Evolutionary conservation across 1,140 invertebrate genomes (phyloP).

Genomic region (Micrasema minimum): DNA sequence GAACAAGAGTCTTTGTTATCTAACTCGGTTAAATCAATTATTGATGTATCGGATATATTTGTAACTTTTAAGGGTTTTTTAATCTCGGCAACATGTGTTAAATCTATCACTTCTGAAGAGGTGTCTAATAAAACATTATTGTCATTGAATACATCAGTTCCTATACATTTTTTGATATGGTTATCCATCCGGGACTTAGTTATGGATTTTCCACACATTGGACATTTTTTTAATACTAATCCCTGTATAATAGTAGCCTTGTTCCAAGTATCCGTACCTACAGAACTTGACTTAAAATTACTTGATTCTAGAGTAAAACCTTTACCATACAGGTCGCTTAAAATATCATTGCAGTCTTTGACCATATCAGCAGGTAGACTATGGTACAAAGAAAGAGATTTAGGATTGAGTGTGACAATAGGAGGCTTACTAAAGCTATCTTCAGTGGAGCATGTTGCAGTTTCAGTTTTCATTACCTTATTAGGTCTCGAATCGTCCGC

Average conservation of each 20-base stretch:
- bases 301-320: constrained; percentile 38
- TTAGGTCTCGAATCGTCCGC: constrained; percentile 48
- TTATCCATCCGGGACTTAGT: constrained; percentile 61
- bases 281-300: constrained; percentile 37
- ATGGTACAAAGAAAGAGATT: constrained; percentile 20
- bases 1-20: constrained; percentile 1
- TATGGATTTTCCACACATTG: constrained; percentile 65
- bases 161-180: constrained; percentile 69
- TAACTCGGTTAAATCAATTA: constrained; percentile 30
- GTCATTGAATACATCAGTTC: constrained; percentile 60
- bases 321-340: constrained; percentile 48
- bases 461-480: constrained; percentile 62
- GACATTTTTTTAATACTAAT: constrained; percentile 61
- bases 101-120: constrained; percentile 45
- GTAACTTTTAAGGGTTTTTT: constrained; percentile 21
- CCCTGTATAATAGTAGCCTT: constrained; percentile 43
- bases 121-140: constrained; percentile 58
- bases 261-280: constrained; percentile 15
- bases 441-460: constrained; percentile 46
- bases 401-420: not conserved
- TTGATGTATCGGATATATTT: not conserved
- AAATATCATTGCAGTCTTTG: constrained; percentile 40
- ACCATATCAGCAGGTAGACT: constrained; percentile 19
- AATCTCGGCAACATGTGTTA: constrained; percentile 41
- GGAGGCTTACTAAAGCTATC: not conserved